Percentiles rank a stretch among this genome's conserved stretches.
Conservation (phyloP, 1,140 invertebrate species). For the Saccostrea glomerata region DNA sequence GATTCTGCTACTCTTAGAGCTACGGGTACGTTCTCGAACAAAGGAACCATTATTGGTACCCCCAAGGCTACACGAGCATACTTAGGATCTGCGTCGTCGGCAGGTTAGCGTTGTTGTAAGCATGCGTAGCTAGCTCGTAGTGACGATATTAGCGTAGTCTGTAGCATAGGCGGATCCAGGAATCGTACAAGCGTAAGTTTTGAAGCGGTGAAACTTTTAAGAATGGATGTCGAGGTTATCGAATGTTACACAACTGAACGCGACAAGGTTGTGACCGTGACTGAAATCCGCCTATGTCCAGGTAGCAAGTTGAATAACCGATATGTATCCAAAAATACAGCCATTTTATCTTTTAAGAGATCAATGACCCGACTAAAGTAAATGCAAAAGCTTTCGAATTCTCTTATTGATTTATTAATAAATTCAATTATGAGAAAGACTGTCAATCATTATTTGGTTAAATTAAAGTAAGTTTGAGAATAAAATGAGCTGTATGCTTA, state of each 20-base stretch:
- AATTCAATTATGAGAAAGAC: too few species aligned
- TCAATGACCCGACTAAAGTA: background rate
- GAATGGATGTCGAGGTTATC: background rate
- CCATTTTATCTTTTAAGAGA: conserved; percentile 11
- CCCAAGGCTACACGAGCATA: conserved; percentile 47
- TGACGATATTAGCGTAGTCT: conserved; percentile 33
- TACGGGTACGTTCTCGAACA: conserved; percentile 69
- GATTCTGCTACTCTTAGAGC: conserved; percentile 68
- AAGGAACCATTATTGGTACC: conserved; percentile 60
- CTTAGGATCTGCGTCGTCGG: conserved; percentile 53
- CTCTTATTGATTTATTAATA: too few species aligned
- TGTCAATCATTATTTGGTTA: background rate
- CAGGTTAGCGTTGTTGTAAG: conserved; percentile 38
- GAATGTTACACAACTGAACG: background rate
- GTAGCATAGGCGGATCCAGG: conserved; percentile 33
- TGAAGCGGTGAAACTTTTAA: background rate
- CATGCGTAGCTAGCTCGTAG: conserved; percentile 34
- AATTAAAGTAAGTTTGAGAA: background rate
- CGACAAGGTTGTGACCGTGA: background rate
- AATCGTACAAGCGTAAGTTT: background rate
- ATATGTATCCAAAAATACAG: background rate
- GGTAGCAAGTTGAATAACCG: conserved; percentile 14
- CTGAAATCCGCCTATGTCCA: conserved; percentile 17
- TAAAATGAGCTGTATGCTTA: background rate
- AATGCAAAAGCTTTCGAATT: too few species aligned